phyloP scores from a whole-genome alignment of 2,113 vertebrate genomes.

The Sarotherodon lohbergeri region DNA sequence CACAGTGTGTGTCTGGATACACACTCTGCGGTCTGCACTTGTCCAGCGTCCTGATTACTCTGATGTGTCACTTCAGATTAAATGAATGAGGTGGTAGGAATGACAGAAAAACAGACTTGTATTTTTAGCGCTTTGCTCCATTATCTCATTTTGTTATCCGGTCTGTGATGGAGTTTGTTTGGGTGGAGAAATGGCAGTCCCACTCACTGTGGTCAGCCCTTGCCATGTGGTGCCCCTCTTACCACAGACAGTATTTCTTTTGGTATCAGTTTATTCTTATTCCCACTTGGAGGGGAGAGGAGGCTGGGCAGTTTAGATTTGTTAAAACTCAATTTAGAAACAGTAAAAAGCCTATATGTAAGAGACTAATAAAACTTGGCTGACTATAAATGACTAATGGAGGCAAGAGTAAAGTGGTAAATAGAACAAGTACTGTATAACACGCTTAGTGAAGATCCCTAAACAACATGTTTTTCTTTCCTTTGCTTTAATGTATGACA shows the following conservation, averaged over 20 bases:
- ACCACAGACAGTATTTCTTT: constrained; percentile 24
- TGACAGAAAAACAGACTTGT: neutral
- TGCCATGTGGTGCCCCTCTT: neutral
- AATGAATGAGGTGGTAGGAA: neutral
- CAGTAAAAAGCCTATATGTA: neutral
- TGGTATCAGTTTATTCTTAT: neutral
- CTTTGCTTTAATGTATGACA: neutral
- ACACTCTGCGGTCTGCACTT: neutral
- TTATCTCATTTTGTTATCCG: neutral
- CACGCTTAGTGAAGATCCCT: neutral
- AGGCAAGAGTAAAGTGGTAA: neutral
- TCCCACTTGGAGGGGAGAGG: neutral
- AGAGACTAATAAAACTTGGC: neutral
- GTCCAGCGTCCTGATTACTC: neutral
- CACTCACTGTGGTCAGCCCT: constrained; percentile 14
- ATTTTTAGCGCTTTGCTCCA: constrained; percentile 1
- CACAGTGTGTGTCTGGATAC: neutral
- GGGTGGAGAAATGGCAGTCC: neutral
- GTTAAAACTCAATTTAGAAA: neutral
- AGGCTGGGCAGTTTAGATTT: neutral
- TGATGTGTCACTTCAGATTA: neutral
- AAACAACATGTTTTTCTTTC: neutral
- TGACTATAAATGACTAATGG: neutral
- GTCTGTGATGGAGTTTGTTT: constrained; percentile 22
- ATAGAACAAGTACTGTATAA: neutral